Evolutionary conservation across 2,113 vertebrate genomes (phyloP).

Genomic region (Merops nubicus): DNA sequence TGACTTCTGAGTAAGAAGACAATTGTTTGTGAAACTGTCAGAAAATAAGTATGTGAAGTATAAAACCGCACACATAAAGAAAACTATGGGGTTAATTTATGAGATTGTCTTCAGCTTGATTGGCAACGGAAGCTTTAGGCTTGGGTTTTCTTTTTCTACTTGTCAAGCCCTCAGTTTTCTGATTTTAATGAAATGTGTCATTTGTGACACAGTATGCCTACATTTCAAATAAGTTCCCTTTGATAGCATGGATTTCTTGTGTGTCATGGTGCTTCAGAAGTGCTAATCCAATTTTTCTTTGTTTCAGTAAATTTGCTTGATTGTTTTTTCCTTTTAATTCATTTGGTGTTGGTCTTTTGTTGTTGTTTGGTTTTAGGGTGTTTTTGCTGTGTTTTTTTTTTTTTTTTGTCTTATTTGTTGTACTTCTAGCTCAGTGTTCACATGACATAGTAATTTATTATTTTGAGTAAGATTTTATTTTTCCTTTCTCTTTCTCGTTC

Average conservation of each 20-base stretch:
- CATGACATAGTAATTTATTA: rapidly evolving
- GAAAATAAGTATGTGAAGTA: neutral
- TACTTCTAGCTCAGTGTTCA: neutral
- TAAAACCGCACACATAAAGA: neutral
- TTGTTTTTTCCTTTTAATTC: neutral
- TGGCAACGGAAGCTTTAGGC: neutral
- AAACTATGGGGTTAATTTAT: neutral
- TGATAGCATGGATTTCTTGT: neutral
- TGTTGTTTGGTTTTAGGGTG: too few relatives aligned
- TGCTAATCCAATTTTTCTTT: neutral
- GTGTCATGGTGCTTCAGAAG: neutral
- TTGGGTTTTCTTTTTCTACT: neutral
- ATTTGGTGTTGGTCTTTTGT: neutral
- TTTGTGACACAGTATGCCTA: neutral
- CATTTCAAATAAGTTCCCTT: neutral
- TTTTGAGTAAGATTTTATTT: neutral
- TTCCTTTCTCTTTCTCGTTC: neutral
- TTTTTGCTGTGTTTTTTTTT: too few relatives aligned
- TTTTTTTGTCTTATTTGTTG: neutral
- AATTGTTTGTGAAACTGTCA: neutral
- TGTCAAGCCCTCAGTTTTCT: neutral
- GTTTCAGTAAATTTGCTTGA: neutral
- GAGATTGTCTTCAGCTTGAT: neutral
- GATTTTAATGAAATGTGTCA: neutral
- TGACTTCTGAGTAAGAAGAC: neutral